Percentiles rank a stretch among this genome's conserved stretches.
Conservation (phyloP, 2,888 invertebrate genomes). For the Ommatoiulus sabulosus region DNA sequence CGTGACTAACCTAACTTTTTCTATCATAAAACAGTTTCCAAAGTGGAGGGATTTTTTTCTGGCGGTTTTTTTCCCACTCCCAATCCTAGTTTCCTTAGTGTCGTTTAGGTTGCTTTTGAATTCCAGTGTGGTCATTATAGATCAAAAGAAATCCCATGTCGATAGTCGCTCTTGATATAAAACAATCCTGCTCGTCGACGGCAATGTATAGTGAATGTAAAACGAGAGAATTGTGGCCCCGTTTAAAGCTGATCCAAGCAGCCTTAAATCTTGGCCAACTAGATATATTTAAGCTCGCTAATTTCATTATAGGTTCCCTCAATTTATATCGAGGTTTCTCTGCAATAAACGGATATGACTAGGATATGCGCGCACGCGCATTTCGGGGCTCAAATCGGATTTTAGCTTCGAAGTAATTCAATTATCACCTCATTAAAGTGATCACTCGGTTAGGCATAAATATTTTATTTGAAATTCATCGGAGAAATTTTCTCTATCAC, state of each 20-base stretch:
- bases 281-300: background rate
- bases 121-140: slow-evolving; percentile 28
- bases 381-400: background rate
- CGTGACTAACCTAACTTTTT: slow-evolving; percentile 28
- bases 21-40: slow-evolving; percentile 34
- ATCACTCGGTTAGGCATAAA: background rate
- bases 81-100: slow-evolving; percentile 21
- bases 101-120: slow-evolving; percentile 34
- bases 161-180: slow-evolving; percentile 34
- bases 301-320: slow-evolving; percentile 10
- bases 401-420: background rate
- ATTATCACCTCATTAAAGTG: background rate
- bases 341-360: background rate
- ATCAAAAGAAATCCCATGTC: slow-evolving; percentile 28
- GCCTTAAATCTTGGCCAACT: slow-evolving; percentile 6
- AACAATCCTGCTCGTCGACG: slow-evolving; percentile 7
- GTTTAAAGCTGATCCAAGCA: slow-evolving; percentile 7
- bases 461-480: background rate
- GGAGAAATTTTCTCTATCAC: background rate
- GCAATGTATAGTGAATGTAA: slow-evolving; percentile 34
- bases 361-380: background rate
- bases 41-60: background rate
- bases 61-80: background rate
- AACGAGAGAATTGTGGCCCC: slow-evolving; percentile 28
- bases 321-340: background rate